Base-by-base conservation (phyloP, 2,888 invertebrate species). In the Erebia aethiops region DNA sequence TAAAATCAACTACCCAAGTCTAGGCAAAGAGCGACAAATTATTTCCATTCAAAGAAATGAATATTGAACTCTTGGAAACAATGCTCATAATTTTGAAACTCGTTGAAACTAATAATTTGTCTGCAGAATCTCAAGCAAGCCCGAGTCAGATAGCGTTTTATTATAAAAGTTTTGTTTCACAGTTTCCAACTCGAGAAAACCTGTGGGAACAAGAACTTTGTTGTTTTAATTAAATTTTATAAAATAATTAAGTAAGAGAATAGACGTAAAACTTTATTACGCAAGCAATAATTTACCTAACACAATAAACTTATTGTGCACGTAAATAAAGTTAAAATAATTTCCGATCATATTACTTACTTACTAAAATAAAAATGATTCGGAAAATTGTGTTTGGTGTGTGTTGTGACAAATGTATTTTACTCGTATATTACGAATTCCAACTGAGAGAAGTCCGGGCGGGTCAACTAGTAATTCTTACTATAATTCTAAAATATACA, bases 151-250 rank as follows among this genome's bases (percentile, higher is more conserved):
- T 65, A 56, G 65, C 54, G 54, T 65, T 54, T 54, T 52, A 35
- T 65, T 65, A 52, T 54, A 41, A 41, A 54, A 65, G 65, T 65
- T 35, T 54, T 41, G 41, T 54, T 41, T 65, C 13, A 18, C 41
- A 54, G 52, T 41, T 41, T 65, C 56, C 35, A 56, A 46, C 46
- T 57, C 57, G 13, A 57, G 46, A 49, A 58, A 67, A 46, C 57
- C 57, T 57, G 16, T 14, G 64, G 63, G 14, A 64, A 49, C 52
- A 64, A 52, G 49, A 64, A 64, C 52, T 64, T 52, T 64, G 51
- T 64, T 67, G 57, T 46, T 67, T 58, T 67, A 67, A 57, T 56
- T 67, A 67, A 67, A 67, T 46, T 57, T 67, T 56, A 43, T 60
- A 11, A 16, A 60, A 43, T 43, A 21, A 21, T 1, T 56, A 46